phyloP scores from a whole-genome alignment of 2,113 vertebrate genomes.

The Forbesichthys agassizii region DNA sequence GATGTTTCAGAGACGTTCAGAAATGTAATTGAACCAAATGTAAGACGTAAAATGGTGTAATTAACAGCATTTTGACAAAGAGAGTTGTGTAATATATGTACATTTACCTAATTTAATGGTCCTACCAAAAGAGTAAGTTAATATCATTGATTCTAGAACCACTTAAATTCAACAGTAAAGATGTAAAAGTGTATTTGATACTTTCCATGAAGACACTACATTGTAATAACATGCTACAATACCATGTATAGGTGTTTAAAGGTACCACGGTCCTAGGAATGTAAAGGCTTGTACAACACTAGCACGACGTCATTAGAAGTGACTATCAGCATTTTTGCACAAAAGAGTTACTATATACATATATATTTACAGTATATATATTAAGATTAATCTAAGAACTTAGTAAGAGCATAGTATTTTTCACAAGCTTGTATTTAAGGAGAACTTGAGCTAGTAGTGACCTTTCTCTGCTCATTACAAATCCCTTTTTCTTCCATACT shows the following conservation, averaged over 20 bases:
- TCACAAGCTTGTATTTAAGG: background rate
- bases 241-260: background rate
- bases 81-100: slow-evolving; percentile 31
- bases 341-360: background rate
- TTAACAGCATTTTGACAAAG: slow-evolving; percentile 30
- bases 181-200: background rate
- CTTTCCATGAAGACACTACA: slow-evolving; percentile 4
- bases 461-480: background rate
- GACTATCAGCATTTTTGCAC: slow-evolving; percentile 38
- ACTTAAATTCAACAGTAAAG: background rate
- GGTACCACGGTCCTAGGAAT: background rate
- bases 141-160: slow-evolving; percentile 15
- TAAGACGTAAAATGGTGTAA: slow-evolving; percentile 14
- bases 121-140: slow-evolving; percentile 44
- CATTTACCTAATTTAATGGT: slow-evolving; percentile 39
- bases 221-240: background rate
- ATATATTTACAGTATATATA: background rate
- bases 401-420: background rate
- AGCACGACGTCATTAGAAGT: background rate
- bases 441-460: background rate
- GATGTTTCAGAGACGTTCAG: background rate
- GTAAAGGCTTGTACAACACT: background rate
- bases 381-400: background rate
- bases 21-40: background rate
- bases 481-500: too few relatives aligned